Percentiles rank a stretch among this genome's conserved stretches.
Evolutionary conservation across 2,113 vertebrate species (phyloP).

Genomic region (Asarcornis scutulata): DNA sequence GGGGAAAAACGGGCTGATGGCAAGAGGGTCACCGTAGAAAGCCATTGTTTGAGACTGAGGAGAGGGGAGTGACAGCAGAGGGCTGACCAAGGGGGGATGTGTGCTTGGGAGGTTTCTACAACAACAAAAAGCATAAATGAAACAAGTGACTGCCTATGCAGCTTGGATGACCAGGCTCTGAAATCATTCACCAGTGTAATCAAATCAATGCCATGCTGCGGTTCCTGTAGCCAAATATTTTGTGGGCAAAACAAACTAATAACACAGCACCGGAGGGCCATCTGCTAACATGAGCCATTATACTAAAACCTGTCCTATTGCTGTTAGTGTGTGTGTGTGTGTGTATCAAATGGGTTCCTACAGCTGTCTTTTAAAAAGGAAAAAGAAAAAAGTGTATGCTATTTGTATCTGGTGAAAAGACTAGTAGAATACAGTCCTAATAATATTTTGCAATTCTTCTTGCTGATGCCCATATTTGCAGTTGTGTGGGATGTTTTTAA

Average conservation of each 20-base stretch:
- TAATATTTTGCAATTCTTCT: not conserved
- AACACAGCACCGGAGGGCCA: not conserved
- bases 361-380: not conserved
- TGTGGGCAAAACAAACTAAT: constrained; percentile 36
- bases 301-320: not conserved
- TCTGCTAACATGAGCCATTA: not conserved
- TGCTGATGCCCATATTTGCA: rapidly evolving
- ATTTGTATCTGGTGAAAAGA: not conserved
- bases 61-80: not conserved
- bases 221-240: constrained; percentile 38
- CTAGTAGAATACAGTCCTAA: not conserved
- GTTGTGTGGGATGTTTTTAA: not conserved
- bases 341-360: not conserved
- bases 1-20: not conserved
- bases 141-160: not conserved
- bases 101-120: not conserved
- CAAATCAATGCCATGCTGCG: constrained; percentile 14
- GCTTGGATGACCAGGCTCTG: not conserved
- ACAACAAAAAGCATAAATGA: not conserved
- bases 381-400: not conserved
- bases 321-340: not conserved
- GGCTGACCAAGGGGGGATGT: not conserved
- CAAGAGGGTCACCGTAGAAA: not conserved
- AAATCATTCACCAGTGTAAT: constrained; percentile 30
- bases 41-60: not conserved